These are phyloP conservation scores for Podarcis muralis DNA, from an alignment of 2,113 vertebrate species.

Conservation along the genomic window DNA sequence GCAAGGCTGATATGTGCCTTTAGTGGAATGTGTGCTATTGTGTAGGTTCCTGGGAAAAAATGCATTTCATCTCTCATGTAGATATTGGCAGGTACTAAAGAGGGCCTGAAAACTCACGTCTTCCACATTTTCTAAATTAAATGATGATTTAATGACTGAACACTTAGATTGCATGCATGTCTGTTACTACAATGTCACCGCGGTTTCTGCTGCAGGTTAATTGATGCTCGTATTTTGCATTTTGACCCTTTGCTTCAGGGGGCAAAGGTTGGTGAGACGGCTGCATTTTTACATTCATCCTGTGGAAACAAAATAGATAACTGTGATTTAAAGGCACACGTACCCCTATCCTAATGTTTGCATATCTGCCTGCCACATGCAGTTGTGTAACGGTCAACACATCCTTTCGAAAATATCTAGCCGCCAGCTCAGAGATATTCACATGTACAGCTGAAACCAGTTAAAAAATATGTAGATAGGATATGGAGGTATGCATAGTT, in stretches of 20 bases:
- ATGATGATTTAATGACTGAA: slow-evolving; percentile 24
- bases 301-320: slow-evolving; percentile 28
- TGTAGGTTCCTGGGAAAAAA: slow-evolving; percentile 7
- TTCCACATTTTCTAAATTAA: slow-evolving; percentile 39
- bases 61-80: slow-evolving; percentile 29
- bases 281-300: slow-evolving; percentile 36
- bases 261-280: slow-evolving; percentile 11
- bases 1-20: slow-evolving; percentile 21
- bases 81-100: slow-evolving; percentile 9
- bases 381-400: background rate
- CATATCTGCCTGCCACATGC: background rate
- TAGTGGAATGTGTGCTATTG: slow-evolving; percentile 27
- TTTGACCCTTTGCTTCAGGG: slow-evolving; percentile 10
- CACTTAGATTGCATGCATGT: slow-evolving; percentile 3
- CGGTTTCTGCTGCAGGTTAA: slow-evolving; percentile 26
- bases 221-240: slow-evolving; percentile 18
- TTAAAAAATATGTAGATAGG: background rate
- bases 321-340: slow-evolving; percentile 24
- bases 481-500: background rate
- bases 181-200: background rate
- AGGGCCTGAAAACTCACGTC: slow-evolving; percentile 28
- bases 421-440: background rate
- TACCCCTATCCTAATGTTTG: background rate
- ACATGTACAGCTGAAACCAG: background rate
- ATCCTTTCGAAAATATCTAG: background rate